Evolutionary conservation across 2,888 invertebrate genomes (phyloP).

Genomic region (Athalia circularis): DNA sequence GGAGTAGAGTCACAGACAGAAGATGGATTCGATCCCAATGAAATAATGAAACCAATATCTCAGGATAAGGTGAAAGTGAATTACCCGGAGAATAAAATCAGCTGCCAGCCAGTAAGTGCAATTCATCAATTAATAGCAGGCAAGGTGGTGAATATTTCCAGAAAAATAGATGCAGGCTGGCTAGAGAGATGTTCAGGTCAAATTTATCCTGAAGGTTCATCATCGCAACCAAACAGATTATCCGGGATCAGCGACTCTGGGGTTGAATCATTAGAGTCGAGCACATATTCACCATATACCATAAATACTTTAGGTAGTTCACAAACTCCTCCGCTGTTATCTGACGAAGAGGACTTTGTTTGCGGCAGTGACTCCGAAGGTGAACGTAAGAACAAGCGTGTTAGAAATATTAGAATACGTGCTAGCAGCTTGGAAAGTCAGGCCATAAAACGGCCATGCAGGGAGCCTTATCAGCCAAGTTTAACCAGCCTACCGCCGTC

Average conservation of each 20-base stretch:
- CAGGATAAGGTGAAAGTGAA: constrained; percentile 63
- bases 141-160: constrained; percentile 52
- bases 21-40: constrained; percentile 48
- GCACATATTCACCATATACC: constrained; percentile 53
- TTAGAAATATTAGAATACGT: constrained; percentile 79
- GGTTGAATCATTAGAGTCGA: constrained; percentile 63
- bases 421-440: constrained; percentile 51
- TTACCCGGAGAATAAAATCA: constrained; percentile 53
- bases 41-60: constrained; percentile 53
- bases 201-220: constrained; percentile 55
- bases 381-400: constrained; percentile 73
- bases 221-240: constrained; percentile 50
- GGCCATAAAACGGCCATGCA: constrained; percentile 55
- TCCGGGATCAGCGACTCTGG: constrained; percentile 69
- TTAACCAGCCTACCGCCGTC: background rate
- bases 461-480: constrained; percentile 25
- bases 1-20: constrained; percentile 13
- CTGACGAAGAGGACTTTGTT: constrained; percentile 83
- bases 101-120: constrained; percentile 63
- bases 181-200: constrained; percentile 74
- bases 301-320: background rate
- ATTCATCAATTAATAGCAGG: constrained; percentile 68
- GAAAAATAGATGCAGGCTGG: constrained; percentile 78
- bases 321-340: constrained; percentile 52
- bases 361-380: constrained; percentile 82